These are phyloP conservation scores for Merluccius polli DNA, from an alignment of 2,797 vertebrate genomes.

Conservation along the genomic window DNA sequence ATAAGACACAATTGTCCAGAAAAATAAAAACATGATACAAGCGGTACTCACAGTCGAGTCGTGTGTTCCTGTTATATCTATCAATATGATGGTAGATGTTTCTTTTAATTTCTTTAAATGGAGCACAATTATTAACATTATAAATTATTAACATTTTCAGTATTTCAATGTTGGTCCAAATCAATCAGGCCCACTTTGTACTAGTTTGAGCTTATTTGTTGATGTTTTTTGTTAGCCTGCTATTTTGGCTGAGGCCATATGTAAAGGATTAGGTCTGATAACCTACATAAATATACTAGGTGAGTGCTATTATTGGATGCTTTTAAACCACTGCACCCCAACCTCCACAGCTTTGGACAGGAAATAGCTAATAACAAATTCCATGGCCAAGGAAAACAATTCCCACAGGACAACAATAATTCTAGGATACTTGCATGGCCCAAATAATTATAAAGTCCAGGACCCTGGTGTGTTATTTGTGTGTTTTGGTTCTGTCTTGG, in stretches of 20 bases:
- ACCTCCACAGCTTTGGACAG: neutral
- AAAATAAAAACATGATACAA: neutral
- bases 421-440: neutral
- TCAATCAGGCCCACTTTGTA: neutral
- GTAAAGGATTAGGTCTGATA: neutral
- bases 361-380: neutral
- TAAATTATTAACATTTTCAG: too few relatives aligned
- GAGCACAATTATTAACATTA: neutral
- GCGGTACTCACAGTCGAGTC: neutral
- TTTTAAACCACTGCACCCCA: neutral
- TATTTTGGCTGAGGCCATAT: neutral
- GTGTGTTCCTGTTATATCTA: neutral
- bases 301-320: neutral
- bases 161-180: neutral
- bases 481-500: conserved; percentile 20
- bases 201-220: neutral
- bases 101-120: neutral
- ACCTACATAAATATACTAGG: neutral
- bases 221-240: neutral
- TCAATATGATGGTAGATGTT: neutral
- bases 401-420: neutral
- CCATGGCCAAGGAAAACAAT: neutral
- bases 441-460: neutral
- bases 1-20: neutral
- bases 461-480: neutral